A percentile compares a stretch with the other conserved stretches of the same genome.
phyloP scores from a whole-genome alignment of 2,888 invertebrate species.

The Uropetala carovei region DNA sequence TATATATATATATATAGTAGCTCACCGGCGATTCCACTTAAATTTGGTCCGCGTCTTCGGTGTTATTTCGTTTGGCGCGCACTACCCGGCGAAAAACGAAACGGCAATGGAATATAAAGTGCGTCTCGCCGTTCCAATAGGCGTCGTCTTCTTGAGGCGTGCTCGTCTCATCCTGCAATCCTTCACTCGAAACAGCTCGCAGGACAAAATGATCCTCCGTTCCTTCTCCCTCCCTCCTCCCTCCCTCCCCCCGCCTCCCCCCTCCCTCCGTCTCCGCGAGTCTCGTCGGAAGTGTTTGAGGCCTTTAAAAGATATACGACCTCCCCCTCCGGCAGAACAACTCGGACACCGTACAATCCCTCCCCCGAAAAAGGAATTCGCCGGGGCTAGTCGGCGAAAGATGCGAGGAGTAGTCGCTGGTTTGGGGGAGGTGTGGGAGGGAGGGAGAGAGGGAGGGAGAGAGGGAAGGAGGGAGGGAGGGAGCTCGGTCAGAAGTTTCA shows the following conservation, averaged over 20 bases:
- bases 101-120: neutral
- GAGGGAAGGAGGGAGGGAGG: neutral
- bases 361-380: conserved; percentile 27
- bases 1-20: conserved; percentile 27
- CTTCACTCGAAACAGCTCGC: neutral
- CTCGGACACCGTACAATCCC: conserved; percentile 30
- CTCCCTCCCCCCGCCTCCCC: neutral
- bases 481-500: neutral
- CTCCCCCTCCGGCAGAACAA: conserved; percentile 10
- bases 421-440: neutral
- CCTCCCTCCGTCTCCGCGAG: neutral
- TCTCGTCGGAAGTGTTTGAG: conserved; percentile 34
- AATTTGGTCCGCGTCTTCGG: neutral
- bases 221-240: neutral
- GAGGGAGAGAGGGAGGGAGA: neutral
- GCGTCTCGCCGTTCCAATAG: neutral
- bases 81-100: neutral
- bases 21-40: neutral
- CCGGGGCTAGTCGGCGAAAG: neutral
- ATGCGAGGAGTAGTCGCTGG: neutral
- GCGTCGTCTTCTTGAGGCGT: neutral
- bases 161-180: neutral
- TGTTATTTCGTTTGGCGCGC: neutral
- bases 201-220: conserved; percentile 7
- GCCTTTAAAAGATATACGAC: conserved; percentile 19